A percentile compares a stretch with the other conserved stretches of the same genome.
phyloP scores from a whole-genome alignment of 2,113 vertebrate species.

The Alligator sinensis region DNA sequence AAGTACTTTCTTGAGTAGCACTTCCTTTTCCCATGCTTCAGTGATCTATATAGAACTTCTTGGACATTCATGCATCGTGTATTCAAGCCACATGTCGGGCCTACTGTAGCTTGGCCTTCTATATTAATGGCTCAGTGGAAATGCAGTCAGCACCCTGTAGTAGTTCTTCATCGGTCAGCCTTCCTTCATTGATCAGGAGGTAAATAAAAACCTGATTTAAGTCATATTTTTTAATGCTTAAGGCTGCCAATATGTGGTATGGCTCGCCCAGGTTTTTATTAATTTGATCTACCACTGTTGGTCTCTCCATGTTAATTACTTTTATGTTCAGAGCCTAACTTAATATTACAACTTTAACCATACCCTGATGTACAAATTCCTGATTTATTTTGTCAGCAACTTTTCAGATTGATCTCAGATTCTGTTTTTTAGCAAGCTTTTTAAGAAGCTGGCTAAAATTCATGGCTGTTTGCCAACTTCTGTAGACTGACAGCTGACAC shows the following conservation, averaged over 20 bases:
- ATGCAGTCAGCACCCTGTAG: too few species aligned
- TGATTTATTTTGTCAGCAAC: background rate
- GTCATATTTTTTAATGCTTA: too few species aligned
- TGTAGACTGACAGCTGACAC: background rate
- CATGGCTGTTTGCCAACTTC: background rate
- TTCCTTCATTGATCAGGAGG: too few species aligned
- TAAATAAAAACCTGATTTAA: too few species aligned
- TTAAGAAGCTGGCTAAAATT: background rate
- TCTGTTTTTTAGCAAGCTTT: background rate
- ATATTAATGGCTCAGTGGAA: too few species aligned
- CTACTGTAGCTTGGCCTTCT: too few species aligned
- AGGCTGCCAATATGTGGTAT: background rate
- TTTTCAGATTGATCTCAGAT: background rate
- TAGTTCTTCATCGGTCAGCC: too few species aligned
- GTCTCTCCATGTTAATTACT: background rate
- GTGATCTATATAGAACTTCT: too few species aligned
- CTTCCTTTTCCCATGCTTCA: too few species aligned
- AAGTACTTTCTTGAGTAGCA: too few species aligned
- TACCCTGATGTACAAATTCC: background rate
- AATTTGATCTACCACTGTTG: background rate
- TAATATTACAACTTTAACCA: background rate
- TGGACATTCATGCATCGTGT: too few species aligned
- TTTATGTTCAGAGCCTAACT: background rate
- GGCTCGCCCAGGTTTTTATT: background rate
- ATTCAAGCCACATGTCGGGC: too few species aligned